Evolutionary conservation across 2,888 invertebrate genomes (phyloP), one percentile per base, ranked within the genome.

Genomic region (Venusia cambrica): DNA sequence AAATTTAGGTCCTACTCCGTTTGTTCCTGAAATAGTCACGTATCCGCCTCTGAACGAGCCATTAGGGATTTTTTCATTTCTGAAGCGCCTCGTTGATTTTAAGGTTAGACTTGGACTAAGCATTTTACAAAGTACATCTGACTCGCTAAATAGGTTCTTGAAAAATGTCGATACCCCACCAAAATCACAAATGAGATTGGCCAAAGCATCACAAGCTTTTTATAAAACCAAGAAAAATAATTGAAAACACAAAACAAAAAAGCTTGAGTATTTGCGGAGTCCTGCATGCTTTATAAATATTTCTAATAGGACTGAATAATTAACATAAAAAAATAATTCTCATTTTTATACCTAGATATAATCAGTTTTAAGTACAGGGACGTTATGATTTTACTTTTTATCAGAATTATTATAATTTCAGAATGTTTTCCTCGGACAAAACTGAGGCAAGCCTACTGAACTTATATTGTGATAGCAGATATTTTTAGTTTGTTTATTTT

Each of bases 21-120:
- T 71, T 2, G 45, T 62, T 13, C 77, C 83, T 10, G 84, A 84
- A 44, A 59, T 78, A 1, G 63, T 76, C 8, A 84, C 84, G 0
- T 85, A 85, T 38, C 85, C 85, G 3, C 84, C 85, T 1, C 43
- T 61, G 5, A 69, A 67, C 14, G 66, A 75, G 46, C 69, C 77
- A 5, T 73, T 68, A 6, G 83, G 89, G 1, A 72, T 93, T 34
- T 80, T 92, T 29, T 87, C 88, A 5, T 87, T 93, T 35, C 62
- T 93, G 7, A 90, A 88, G 58, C 89, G 90, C 48, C 70, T 93
- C 17, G 87, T 93, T 1, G 91, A 92, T 57, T 88, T 92, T 31
- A 93, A 93, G 68, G 77, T 93, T 13, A 87, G 89, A 54, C 68
- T 93, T 22, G 93, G 93, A 0, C 64, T 93, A 31, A 91, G 91